phyloP scores from a whole-genome alignment of 2,113 vertebrate genomes.

The Pogona vitticeps region DNA sequence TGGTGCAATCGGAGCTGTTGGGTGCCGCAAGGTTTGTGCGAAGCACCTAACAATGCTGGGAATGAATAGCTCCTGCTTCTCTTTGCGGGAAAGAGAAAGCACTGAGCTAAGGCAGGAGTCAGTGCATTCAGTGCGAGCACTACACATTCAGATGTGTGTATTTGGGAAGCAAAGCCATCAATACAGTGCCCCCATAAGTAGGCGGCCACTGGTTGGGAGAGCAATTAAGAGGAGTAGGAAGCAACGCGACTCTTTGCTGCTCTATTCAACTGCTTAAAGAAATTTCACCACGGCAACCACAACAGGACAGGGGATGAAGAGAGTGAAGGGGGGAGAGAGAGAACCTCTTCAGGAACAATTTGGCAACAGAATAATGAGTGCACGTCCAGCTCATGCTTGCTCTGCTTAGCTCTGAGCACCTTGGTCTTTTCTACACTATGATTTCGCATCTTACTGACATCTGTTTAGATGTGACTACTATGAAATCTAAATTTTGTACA shows the following conservation, averaged over 20 bases:
- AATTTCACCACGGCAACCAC: constrained; percentile 80
- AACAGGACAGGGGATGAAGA: constrained; percentile 72
- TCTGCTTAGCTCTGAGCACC: not conserved
- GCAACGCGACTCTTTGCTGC: constrained; percentile 70
- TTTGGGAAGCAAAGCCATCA: constrained; percentile 48
- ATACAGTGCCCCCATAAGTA: constrained; percentile 49
- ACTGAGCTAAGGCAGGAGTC: not conserved
- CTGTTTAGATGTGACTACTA: not conserved
- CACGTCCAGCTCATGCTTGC: not conserved
- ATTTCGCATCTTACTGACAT: not conserved
- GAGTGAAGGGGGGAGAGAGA: constrained; percentile 51
- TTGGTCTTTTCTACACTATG: not conserved
- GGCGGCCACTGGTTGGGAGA: constrained; percentile 61
- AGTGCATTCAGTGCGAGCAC: not conserved
- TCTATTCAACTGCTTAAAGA: constrained; percentile 76
- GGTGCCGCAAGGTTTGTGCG: not conserved
- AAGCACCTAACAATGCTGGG: not conserved
- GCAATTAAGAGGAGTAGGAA: constrained; percentile 72
- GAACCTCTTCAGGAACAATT: constrained; percentile 60
- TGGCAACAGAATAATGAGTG: constrained; percentile 42
- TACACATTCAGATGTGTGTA: constrained; percentile 54
- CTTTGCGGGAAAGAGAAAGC: not conserved
- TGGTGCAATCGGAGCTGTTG: not conserved
- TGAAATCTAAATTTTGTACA: too few relatives aligned
- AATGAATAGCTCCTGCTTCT: not conserved